These are phyloP conservation scores for Tenthredo livida DNA, from an alignment of 2,888 invertebrate species.

Conservation along the genomic window DNA sequence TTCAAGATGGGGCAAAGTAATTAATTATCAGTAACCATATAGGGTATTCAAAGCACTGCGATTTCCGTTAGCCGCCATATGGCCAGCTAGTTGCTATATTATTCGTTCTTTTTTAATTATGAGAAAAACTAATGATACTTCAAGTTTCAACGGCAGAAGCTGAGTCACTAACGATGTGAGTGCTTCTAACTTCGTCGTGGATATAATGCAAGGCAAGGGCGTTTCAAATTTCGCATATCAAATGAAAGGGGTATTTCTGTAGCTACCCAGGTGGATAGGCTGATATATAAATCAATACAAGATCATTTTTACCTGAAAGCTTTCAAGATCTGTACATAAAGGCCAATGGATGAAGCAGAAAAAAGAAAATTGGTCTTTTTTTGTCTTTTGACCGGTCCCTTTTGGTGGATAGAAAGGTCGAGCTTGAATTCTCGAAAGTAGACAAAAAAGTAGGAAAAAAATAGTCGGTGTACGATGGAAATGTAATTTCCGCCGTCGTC, in stretches of 20 bases:
- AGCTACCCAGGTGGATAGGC: not conserved
- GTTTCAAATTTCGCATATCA: not conserved
- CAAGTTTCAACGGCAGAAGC: conserved; percentile 13
- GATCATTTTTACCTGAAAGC: not conserved
- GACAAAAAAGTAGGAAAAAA: not conserved
- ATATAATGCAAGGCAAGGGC: not conserved
- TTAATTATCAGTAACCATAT: not conserved
- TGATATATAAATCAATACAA: not conserved
- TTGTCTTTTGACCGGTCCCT: not conserved
- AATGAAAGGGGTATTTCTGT: not conserved
- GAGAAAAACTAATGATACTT: conserved; percentile 3
- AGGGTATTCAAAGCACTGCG: not conserved
- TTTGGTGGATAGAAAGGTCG: not conserved
- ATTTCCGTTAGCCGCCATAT: not conserved
- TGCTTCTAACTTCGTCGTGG: not conserved
- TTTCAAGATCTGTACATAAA: not conserved
- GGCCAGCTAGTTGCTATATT: not conserved
- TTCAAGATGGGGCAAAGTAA: not conserved
- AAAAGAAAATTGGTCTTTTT: not conserved
- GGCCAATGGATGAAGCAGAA: not conserved
- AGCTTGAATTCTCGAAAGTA: not conserved
- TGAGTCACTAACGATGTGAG: conserved; percentile 20
- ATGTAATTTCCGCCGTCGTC: conserved; percentile 34
- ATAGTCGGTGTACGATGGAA: not conserved
- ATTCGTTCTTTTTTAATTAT: not conserved